Base-by-base conservation (phyloP, 2,888 invertebrate genomes). In the Drosophila nr. fundita region DNA sequence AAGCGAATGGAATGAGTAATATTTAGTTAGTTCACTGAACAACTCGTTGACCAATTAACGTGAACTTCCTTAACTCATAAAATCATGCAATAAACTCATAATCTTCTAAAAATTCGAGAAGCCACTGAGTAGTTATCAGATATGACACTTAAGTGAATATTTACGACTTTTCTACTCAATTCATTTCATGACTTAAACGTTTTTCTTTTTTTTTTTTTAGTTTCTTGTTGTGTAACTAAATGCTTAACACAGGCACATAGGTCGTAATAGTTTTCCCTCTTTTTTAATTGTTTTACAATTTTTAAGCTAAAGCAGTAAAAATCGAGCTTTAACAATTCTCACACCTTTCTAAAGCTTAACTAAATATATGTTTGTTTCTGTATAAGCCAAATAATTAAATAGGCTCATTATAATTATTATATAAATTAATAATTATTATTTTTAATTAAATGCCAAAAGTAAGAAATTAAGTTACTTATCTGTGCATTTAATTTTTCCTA, bases 61-160 rank as follows among this genome's bases (percentile, higher is more conserved):
- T 58, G 54, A 70, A 77, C 75, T 89, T 85, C 73, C 90, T 82
- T 82, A 61, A 60, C 69, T 76, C 71, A 63, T 64, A 54, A 55
- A 34, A 57, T 54, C 85, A 89, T 88, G 88, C 90, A 75, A 89
- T 52, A 72, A 77, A 49, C 69, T 79, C 73, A 87, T 85, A 82
- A 70, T 69, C 60, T 59, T 55, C n/a, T 34, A 45, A n/a, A 34
- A 50, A 34, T 50, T 42, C 30, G 49, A 50, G 38, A 40, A 13
- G n/a, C 49, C 36, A 34, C 29, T 42, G n/a, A 34, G 64, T 58
- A 69, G 57, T 69, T 58, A 40, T 48, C 48, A 62, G 68, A 70
- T 76, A 71, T 78, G 76, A 86, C 82, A 89, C 60, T 73, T 27
- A 55, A 54, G 32, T 55, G 62, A 60, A 66, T 73, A 83, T 68